These are phyloP conservation scores for Ceramica pisi DNA, from an alignment of 2,888 invertebrate species.

Conservation along the genomic window DNA sequence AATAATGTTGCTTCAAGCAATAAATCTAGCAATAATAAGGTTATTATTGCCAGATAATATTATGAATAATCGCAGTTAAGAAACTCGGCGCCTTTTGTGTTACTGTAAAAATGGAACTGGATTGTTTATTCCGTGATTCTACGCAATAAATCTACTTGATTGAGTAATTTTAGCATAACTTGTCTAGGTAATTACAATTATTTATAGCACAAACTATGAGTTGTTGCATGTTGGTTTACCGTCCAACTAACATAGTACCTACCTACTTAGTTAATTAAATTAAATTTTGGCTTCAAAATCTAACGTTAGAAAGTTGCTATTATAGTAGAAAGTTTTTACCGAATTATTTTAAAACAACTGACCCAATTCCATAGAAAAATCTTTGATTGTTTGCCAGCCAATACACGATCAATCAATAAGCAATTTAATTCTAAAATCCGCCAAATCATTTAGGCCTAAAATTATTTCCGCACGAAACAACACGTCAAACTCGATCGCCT, in stretches of 20 bases:
- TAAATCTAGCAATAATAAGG: constrained; percentile 25
- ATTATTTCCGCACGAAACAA: constrained; percentile 25
- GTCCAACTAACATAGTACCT: background rate
- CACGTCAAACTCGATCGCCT: constrained; percentile 20
- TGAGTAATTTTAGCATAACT: constrained; percentile 4
- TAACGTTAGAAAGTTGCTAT: background rate
- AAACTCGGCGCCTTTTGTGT: constrained; percentile 5
- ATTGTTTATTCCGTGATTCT: constrained; percentile 11
- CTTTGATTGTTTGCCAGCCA: background rate
- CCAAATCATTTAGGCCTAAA: constrained; percentile 52
- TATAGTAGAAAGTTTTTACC: background rate
- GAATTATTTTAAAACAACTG: background rate
- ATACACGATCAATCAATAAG: background rate
- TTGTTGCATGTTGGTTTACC: background rate
- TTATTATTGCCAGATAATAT: constrained; percentile 19
- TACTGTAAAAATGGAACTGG: constrained; percentile 11
- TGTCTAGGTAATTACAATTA: constrained; percentile 33
- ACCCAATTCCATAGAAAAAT: background rate
- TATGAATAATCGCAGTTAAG: constrained; percentile 17
- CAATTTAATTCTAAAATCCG: background rate
- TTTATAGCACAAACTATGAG: background rate
- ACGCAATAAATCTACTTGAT: constrained; percentile 42
- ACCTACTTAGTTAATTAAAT: background rate
- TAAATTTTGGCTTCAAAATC: background rate
- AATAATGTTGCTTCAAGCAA: constrained; percentile 21